phyloP scores from a whole-genome alignment of 2,888 invertebrate species.

The Thysanoteuthis rhombus region DNA sequence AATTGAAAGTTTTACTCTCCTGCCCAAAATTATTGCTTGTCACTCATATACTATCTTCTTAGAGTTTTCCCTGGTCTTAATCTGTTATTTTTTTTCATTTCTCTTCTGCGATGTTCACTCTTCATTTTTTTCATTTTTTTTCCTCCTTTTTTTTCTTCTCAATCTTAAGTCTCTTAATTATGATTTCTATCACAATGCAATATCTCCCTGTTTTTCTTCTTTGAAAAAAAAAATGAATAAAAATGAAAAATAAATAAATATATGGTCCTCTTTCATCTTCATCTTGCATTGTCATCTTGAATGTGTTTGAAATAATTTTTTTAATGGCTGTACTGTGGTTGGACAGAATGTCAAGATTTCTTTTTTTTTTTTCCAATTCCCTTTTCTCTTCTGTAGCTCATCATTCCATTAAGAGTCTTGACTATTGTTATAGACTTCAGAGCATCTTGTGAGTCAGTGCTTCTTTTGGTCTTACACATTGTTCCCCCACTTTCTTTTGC shows the following conservation, averaged over 20 bases:
- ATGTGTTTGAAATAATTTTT: background rate
- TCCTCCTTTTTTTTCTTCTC: background rate
- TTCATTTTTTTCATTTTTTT: background rate
- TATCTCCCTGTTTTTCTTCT: background rate
- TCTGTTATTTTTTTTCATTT: background rate
- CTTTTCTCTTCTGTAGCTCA: background rate
- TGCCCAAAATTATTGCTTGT: no score
- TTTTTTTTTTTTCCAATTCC: background rate
- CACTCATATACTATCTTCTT: no score
- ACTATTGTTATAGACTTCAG: background rate
- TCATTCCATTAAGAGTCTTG: background rate
- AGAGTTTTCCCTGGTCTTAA: no score
- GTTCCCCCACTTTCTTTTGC: background rate
- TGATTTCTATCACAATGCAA: background rate
- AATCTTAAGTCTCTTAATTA: background rate
- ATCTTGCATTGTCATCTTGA: background rate
- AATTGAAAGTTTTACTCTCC: no score
- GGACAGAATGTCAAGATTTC: background rate
- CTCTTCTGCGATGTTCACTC: background rate
- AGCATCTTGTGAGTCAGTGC: background rate
- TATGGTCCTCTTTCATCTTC: no score
- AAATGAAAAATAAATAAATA: no score
- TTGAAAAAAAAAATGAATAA: no score
- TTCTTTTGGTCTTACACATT: background rate
- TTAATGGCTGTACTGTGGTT: background rate